Percentiles rank a stretch among this genome's conserved stretches.
These are phyloP conservation scores for Nematostella vectensis DNA, from an alignment of 92 coral and sea anemone species.

Conservation along the genomic window DNA sequence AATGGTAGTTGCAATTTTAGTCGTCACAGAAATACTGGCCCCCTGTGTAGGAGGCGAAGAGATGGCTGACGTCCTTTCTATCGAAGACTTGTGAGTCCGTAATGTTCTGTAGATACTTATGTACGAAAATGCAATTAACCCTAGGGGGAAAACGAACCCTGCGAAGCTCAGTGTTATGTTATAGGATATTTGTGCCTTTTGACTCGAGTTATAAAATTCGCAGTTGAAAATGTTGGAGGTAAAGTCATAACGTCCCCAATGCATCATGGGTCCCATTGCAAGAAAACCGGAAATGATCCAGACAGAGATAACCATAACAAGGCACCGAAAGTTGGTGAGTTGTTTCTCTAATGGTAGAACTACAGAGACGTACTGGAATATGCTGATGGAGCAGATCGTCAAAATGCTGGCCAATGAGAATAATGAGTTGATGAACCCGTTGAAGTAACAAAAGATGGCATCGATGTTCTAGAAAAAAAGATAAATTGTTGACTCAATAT, in stretches of 20 bases:
- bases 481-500: background rate
- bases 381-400: constrained; percentile 48
- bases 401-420: constrained; percentile 70
- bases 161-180: constrained; percentile 66
- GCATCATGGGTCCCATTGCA: constrained; percentile 82
- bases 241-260: constrained; percentile 97
- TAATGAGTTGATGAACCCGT: constrained; percentile 68
- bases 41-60: constrained; percentile 57
- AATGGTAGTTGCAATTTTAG: constrained; percentile 60
- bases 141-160: constrained; percentile 63
- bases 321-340: constrained; percentile 78
- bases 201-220: constrained; percentile 65
- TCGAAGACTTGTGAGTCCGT: constrained; percentile 47
- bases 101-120: constrained; percentile 53
- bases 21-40: constrained; percentile 53
- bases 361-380: constrained; percentile 59
- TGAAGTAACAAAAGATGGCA: constrained; percentile 70
- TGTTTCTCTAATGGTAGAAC: constrained; percentile 61
- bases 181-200: constrained; percentile 63
- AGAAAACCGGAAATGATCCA: constrained; percentile 74
- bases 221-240: constrained; percentile 89
- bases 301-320: constrained; percentile 74
- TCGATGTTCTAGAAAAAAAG: constrained; percentile 68
- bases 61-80: constrained; percentile 45
- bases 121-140: constrained; percentile 61